phyloP scores from a whole-genome alignment of 2,888 invertebrate species.

The Cyrtodaria siliqua region DNA sequence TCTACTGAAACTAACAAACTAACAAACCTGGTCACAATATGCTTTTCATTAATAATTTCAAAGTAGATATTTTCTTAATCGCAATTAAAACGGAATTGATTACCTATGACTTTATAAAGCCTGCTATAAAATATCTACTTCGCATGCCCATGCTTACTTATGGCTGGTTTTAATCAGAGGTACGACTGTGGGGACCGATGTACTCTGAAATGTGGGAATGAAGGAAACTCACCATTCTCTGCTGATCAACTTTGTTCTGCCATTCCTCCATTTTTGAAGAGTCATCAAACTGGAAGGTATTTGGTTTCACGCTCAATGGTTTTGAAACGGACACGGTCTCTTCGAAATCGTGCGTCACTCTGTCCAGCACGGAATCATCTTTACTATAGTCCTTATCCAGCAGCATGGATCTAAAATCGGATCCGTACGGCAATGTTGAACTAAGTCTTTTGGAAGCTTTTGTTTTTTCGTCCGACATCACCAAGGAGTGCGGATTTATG shows the following conservation, averaged over 20 bases:
- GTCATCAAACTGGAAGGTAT: conserved; percentile 58
- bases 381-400: conserved; percentile 43
- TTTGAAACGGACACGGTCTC: conserved; percentile 42
- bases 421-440: conserved; percentile 58
- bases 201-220: no score
- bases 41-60: no score
- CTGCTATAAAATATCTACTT: no score
- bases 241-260: conserved; percentile 73
- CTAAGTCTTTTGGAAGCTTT: conserved; percentile 63
- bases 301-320: conserved; percentile 24
- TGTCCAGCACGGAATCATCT: conserved; percentile 61
- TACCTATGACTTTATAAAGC: no score
- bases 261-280: conserved; percentile 71
- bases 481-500: conserved; percentile 32
- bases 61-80: no score
- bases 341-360: conserved; percentile 50
- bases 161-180: no score
- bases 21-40: no score
- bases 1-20: no score
- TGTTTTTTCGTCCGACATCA: conserved; percentile 35
- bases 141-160: no score
- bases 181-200: no score
- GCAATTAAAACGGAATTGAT: no score
- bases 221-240: conserved; percentile 73
- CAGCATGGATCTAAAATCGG: conserved; percentile 24